Percentiles rank a stretch among this genome's conserved stretches.
Evolutionary conservation across 2,888 invertebrate species (phyloP).

Genomic region (Dascillus cervinus): DNA sequence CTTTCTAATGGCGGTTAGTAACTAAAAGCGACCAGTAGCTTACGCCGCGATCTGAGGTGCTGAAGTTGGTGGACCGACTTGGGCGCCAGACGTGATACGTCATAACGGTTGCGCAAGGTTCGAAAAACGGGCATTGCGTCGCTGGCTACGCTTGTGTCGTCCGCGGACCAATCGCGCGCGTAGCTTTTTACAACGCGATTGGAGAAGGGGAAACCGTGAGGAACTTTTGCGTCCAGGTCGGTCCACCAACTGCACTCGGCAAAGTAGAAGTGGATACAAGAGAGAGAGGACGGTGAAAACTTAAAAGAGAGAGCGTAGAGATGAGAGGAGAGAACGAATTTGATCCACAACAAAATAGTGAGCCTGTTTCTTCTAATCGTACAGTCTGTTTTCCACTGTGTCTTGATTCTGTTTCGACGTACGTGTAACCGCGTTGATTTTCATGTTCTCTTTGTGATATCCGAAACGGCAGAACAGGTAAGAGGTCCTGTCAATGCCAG

Average conservation of each 20-base stretch:
- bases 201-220: conserved; percentile 28
- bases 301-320: conserved; percentile 42
- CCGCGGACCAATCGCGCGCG: conserved; percentile 26
- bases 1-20: conserved; percentile 35
- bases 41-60: conserved; percentile 23
- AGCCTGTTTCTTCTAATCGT: conserved; percentile 43
- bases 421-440: no score
- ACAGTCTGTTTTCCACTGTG: conserved; percentile 43
- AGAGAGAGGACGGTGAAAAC: conserved; percentile 45
- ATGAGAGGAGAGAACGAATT: conserved; percentile 46
- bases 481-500: conserved; percentile 36
- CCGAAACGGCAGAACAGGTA: conserved; percentile 37
- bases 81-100: conserved; percentile 29
- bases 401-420: conserved; percentile 37
- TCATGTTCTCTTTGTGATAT: conserved; percentile 30
- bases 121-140: conserved; percentile 9
- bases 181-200: conserved; percentile 31
- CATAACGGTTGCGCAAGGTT: conserved; percentile 26
- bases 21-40: conserved; percentile 37
- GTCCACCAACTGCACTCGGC: conserved; percentile 29
- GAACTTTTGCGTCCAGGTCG: conserved; percentile 27
- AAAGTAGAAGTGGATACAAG: conserved; percentile 40
- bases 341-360: conserved; percentile 48
- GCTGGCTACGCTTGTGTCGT: conserved; percentile 16
- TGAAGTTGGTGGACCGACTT: conserved; percentile 17